phyloP scores from a whole-genome alignment of 2,888 invertebrate genomes.

The Agriopis marginaria region DNA sequence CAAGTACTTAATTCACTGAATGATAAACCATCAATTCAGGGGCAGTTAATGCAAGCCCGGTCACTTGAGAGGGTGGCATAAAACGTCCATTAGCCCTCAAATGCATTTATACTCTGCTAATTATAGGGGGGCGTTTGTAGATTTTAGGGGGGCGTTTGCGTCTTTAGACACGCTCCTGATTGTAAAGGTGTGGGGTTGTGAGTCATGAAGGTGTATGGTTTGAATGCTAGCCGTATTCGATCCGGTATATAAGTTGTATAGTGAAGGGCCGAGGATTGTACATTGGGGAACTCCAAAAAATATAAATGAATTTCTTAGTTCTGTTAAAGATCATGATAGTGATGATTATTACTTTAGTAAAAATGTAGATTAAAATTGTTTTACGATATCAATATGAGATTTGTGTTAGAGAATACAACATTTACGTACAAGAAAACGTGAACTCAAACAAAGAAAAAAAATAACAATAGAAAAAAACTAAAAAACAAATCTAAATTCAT shows the following conservation, averaged over 20 bases:
- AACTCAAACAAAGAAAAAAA: too few species aligned
- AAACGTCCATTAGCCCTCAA: constrained; percentile 68
- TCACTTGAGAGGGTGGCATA: constrained; percentile 53
- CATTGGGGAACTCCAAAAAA: constrained; percentile 22
- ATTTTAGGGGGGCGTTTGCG: constrained; percentile 44
- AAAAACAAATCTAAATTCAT: too few species aligned
- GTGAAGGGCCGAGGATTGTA: constrained; percentile 3
- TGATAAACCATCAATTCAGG: constrained; percentile 45
- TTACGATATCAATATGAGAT: too few species aligned
- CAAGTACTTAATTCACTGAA: constrained; percentile 40
- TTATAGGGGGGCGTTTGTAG: constrained; percentile 58
- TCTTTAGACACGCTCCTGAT: constrained; percentile 24
- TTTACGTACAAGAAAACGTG: too few species aligned
- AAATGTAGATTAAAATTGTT: too few species aligned
- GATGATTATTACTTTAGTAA: too few species aligned
- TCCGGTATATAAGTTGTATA: constrained; percentile 5
- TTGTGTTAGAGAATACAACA: too few species aligned
- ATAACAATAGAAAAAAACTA: too few species aligned
- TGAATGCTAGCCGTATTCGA: neutral
- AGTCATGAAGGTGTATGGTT: constrained; percentile 37
- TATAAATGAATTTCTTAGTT: neutral
- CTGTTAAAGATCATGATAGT: too few species aligned
- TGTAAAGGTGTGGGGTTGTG: constrained; percentile 29
- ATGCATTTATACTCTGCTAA: constrained; percentile 73
- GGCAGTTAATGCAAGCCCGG: constrained; percentile 44